Percentiles rank a stretch among this genome's conserved stretches.
Evolutionary conservation across 2,888 invertebrate species (phyloP).

Genomic region (Halocaridina rubra): DNA sequence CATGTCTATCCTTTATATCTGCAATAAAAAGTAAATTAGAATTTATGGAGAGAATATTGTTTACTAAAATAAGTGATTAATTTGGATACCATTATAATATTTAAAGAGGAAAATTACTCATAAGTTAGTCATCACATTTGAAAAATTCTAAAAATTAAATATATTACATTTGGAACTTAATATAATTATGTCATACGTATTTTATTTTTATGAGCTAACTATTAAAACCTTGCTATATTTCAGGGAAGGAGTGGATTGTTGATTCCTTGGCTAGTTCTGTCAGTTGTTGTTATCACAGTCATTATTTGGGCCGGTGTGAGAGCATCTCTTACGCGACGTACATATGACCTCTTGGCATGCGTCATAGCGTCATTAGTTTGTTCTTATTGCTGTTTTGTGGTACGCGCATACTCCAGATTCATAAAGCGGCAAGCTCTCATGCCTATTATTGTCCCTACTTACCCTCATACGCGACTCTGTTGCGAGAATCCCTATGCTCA

Average conservation of each 20-base stretch:
- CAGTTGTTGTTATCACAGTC: slow-evolving; percentile 40
- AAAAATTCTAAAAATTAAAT: no score
- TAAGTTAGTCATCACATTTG: no score
- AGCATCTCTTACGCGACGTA: slow-evolving; percentile 36
- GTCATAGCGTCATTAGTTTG: slow-evolving; percentile 23
- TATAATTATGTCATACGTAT: no score
- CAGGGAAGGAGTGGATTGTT: slow-evolving; percentile 53
- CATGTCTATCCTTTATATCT: no score
- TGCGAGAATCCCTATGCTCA: slow-evolving; percentile 3
- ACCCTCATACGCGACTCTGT: not conserved
- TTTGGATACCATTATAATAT: no score
- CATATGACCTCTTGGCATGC: slow-evolving; percentile 41
- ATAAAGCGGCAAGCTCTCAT: slow-evolving; percentile 32
- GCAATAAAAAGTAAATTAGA: no score
- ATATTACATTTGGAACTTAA: no score
- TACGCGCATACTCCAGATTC: slow-evolving; percentile 30
- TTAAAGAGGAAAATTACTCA: not conserved
- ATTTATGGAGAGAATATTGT: no score
- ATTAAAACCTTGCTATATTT: no score
- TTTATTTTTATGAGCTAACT: no score
- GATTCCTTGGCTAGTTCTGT: slow-evolving; percentile 56
- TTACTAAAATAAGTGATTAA: no score
- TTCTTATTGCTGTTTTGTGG: slow-evolving; percentile 45
- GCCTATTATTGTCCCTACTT: slow-evolving; percentile 30
- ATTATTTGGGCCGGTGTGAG: slow-evolving; percentile 47